Conservation (phyloP, 2,888 invertebrate species). For the Horisme vitalbata region DNA sequence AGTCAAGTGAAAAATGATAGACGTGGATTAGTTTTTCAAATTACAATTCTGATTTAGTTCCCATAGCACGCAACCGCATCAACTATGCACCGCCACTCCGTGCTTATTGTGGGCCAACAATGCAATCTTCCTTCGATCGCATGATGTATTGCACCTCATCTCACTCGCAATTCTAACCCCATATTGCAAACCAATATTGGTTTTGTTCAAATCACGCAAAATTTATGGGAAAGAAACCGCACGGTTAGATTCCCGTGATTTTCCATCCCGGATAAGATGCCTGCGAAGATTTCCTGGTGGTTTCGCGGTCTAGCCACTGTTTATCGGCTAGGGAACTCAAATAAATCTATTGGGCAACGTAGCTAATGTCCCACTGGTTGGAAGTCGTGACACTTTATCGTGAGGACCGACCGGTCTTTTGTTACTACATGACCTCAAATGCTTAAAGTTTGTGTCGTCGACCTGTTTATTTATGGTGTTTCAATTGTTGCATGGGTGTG, state of each 20-base stretch:
- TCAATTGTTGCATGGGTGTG: slow-evolving; percentile 21
- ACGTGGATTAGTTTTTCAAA: slow-evolving; percentile 50
- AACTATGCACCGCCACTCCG: slow-evolving; percentile 61
- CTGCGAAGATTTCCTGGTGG: slow-evolving; percentile 72
- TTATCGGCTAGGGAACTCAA: slow-evolving; percentile 70
- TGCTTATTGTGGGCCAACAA: slow-evolving; percentile 69
- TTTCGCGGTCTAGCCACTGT: slow-evolving; percentile 73
- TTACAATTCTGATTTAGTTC: slow-evolving; percentile 72
- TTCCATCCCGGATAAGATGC: slow-evolving; percentile 71
- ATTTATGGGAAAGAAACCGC: slow-evolving; percentile 75
- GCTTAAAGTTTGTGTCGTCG: slow-evolving; percentile 52
- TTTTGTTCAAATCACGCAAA: slow-evolving; percentile 72
- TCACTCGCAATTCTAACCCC: slow-evolving; percentile 58
- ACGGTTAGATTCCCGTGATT: slow-evolving; percentile 70
- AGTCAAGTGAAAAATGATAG: slow-evolving; percentile 26
- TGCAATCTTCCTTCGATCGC: slow-evolving; percentile 71
- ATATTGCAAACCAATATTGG: slow-evolving; percentile 72
- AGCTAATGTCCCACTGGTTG: slow-evolving; percentile 63
- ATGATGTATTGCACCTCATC: slow-evolving; percentile 73
- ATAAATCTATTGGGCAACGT: slow-evolving; percentile 72
- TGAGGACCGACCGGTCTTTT: slow-evolving; percentile 55
- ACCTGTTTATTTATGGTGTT: slow-evolving; percentile 36
- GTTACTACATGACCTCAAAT: slow-evolving; percentile 54
- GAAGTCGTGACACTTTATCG: slow-evolving; percentile 69
- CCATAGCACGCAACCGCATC: slow-evolving; percentile 73